Conservation (phyloP, 2,888 invertebrate genomes). For the Coleophora deauratella region DNA sequence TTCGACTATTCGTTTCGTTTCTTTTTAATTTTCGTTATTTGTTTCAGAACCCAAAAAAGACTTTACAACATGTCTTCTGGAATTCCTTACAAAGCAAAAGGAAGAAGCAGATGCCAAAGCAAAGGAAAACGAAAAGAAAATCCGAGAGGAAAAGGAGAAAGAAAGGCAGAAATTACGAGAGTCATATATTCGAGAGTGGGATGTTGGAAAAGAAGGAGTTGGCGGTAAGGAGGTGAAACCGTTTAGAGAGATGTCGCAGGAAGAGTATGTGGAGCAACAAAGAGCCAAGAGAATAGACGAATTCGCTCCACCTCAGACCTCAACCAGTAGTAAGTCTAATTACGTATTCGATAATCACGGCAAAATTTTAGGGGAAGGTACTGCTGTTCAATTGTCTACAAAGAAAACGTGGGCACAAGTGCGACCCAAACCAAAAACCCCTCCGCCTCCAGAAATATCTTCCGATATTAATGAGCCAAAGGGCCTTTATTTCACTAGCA, state of each 20-base stretch:
- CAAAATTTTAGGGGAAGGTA: slow-evolving; percentile 24
- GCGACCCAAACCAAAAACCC: slow-evolving; percentile 34
- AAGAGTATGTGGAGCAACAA: slow-evolving; percentile 84
- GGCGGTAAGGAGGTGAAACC: slow-evolving; percentile 52
- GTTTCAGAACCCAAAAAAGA: slow-evolving; percentile 55
- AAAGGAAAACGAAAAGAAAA: slow-evolving; percentile 49
- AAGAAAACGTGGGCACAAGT: slow-evolving; percentile 54
- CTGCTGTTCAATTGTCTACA: slow-evolving; percentile 7
- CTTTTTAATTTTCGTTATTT: too few relatives aligned
- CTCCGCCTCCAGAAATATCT: slow-evolving; percentile 39
- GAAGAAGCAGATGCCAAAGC: slow-evolving; percentile 60
- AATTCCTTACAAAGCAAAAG: slow-evolving; percentile 63
- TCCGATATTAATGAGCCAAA: slow-evolving; percentile 31
- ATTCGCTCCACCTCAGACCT: slow-evolving; percentile 81
- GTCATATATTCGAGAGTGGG: slow-evolving; percentile 80
- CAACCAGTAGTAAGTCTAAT: slow-evolving; percentile 26
- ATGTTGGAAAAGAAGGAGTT: slow-evolving; percentile 79
- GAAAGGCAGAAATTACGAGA: slow-evolving; percentile 66
- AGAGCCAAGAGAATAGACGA: slow-evolving; percentile 81
- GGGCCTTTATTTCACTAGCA: slow-evolving; percentile 52
- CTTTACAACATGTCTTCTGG: slow-evolving; percentile 50
- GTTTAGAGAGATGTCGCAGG: slow-evolving; percentile 78
- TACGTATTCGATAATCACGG: slow-evolving; percentile 47
- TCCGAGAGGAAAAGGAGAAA: slow-evolving; percentile 58
- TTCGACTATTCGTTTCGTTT: too few relatives aligned